phyloP scores from a whole-genome alignment of 1,140 invertebrate species.

The Muscidifurax raptorellus region DNA sequence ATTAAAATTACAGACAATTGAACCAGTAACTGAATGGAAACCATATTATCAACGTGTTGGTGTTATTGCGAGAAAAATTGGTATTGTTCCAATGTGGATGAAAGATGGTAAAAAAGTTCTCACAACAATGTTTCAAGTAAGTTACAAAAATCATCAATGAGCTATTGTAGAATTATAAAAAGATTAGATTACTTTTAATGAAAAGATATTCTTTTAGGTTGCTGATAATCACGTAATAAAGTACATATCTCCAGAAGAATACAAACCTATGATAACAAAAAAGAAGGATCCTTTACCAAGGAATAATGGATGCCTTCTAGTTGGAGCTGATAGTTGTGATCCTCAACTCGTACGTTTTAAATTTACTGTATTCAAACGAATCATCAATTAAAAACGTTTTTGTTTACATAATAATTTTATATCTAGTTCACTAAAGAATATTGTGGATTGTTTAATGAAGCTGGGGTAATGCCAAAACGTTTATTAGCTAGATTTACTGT shows the following conservation, averaged over 20 bases:
- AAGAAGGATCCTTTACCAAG: constrained; percentile 68
- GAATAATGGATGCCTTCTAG: constrained; percentile 83
- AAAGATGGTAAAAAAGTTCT: constrained; percentile 88
- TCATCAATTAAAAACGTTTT: not conserved
- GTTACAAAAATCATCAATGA: not conserved
- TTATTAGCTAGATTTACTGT: constrained; percentile 89
- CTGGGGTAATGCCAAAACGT: constrained; percentile 93
- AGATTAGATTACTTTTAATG: not conserved
- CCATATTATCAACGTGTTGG: constrained; percentile 83
- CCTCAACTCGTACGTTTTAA: constrained; percentile 79
- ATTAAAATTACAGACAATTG: constrained; percentile 77
- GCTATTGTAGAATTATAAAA: too few relatives aligned
- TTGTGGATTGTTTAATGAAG: constrained; percentile 88
- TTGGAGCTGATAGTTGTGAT: constrained; percentile 93
- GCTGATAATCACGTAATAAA: constrained; percentile 97
- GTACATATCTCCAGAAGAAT: constrained; percentile 91
- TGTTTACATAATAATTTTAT: not conserved
- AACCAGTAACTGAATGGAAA: constrained; percentile 79
- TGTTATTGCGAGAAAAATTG: constrained; percentile 94
- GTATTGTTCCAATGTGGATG: constrained; percentile 93
- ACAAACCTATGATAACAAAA: constrained; percentile 76
- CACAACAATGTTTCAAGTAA: constrained; percentile 91
- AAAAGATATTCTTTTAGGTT: constrained; percentile 78
- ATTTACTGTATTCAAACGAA: constrained; percentile 3
- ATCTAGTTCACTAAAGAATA: constrained; percentile 91